Evolutionary conservation across 2,113 vertebrate species (phyloP).

Genomic region (Symphodus melops): DNA sequence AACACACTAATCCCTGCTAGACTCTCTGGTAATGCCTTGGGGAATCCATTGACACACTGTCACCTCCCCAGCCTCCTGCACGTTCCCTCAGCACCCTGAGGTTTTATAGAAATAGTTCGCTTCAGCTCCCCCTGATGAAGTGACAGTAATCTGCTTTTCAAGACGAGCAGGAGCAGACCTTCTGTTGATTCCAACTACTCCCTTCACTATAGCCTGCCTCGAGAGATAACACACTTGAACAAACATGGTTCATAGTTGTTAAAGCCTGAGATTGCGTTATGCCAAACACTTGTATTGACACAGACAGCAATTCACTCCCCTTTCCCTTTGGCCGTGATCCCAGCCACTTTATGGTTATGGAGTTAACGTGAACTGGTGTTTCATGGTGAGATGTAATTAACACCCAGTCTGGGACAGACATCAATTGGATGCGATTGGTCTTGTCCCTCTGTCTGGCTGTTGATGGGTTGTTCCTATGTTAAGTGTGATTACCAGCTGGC

Average conservation of each 20-base stretch:
- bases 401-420: constrained; percentile 60
- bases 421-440: constrained; percentile 57
- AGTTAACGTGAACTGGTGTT: constrained; percentile 68
- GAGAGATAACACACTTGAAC: constrained; percentile 47
- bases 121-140: constrained; percentile 66
- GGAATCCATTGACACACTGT: constrained; percentile 56
- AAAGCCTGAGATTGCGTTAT: constrained; percentile 24
- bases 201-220: constrained; percentile 27
- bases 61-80: constrained; percentile 52
- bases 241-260: constrained; percentile 37
- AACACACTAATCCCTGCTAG: constrained; percentile 53
- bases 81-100: constrained; percentile 45
- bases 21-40: constrained; percentile 51
- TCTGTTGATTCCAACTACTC: constrained; percentile 44
- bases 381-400: constrained; percentile 74
- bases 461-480: constrained; percentile 58
- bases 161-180: constrained; percentile 46
- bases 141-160: constrained; percentile 73
- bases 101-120: constrained; percentile 66
- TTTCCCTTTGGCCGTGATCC: constrained; percentile 38
- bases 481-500: constrained; percentile 79
- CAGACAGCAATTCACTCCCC: constrained; percentile 19
- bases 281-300: constrained; percentile 16
- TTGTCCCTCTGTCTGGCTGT: constrained; percentile 54
- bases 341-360: constrained; percentile 55